Evolutionary conservation across 2,888 invertebrate genomes (phyloP), one percentile per base, ranked within the genome.

Genomic region (Eristalis pertinax): DNA sequence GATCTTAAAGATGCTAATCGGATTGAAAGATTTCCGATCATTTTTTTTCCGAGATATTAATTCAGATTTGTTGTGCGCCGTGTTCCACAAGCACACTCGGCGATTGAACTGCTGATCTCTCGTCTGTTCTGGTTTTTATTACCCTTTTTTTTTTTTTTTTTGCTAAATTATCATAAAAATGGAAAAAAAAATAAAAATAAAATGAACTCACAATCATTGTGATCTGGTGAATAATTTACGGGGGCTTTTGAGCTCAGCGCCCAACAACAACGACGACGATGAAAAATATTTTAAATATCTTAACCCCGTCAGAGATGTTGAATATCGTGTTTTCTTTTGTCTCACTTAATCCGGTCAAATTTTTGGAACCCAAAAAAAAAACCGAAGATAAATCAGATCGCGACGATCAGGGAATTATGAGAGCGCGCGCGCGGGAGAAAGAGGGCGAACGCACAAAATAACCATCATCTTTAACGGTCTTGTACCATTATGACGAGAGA

Each of bases 161-260:
- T 68, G 69, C 50, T 24, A 81, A 85, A 84, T 76, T 84, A 76
- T 73, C 80, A 81, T 73, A 74, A 78, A 64, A 84, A 82, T 35
- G 4, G 5, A 29, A 4, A 29, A 29, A 29, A 29, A 29, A n/a
- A n/a, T n/a, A n/a, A n/a, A 32, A 32, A 32, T 5, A 74, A 56
- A n/a, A 38, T 2, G 8, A 60, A 2, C 50, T 29, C n/a, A 19
- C 69, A 38, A 26, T 43, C 43, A 68, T 68, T 73, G 73, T 74
- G 62, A 74, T 68, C 50, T 60, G 35, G 35, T 65, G 56, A 86
- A 82, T 74, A 86, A 77, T 85, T 78, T 82, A 81, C 81, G 41
- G 63, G 69, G 74, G 58, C 15, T 26, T 62, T 10, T 60, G 64
- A 68, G 50, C 7, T 7, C n/a, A n/a, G 5, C 43, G 0, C 4